Evolutionary conservation across 2,888 invertebrate species (phyloP).

Genomic region (Venusia cambrica): DNA sequence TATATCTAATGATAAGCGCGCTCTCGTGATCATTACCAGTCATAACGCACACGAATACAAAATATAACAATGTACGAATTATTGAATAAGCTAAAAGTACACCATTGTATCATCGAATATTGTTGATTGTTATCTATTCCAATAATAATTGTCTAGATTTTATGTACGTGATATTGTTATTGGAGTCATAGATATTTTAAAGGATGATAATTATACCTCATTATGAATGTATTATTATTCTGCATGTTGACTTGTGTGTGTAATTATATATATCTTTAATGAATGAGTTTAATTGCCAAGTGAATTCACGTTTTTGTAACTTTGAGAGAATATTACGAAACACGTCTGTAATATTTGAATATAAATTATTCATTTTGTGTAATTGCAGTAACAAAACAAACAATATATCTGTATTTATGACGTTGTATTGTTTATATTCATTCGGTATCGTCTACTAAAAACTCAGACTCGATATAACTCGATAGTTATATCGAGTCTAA

Average conservation of each 20-base stretch:
- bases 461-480: too few relatives aligned
- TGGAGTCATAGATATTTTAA: conserved; percentile 73
- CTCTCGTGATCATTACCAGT: conserved; percentile 56
- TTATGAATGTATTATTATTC: conserved; percentile 69
- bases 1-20: conserved; percentile 34
- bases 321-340: too few relatives aligned
- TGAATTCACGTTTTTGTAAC: too few relatives aligned
- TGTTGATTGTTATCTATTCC: conserved; percentile 73
- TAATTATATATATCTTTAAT: conserved; percentile 49
- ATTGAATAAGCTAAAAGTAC: conserved; percentile 57
- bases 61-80: conserved; percentile 59
- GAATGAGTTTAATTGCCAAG: conserved; percentile 19
- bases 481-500: too few relatives aligned
- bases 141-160: conserved; percentile 70
- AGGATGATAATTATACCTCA: conserved; percentile 62
- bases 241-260: conserved; percentile 76
- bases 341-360: too few relatives aligned
- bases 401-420: too few relatives aligned
- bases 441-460: too few relatives aligned
- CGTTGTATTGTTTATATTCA: too few relatives aligned
- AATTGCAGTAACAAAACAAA: too few relatives aligned
- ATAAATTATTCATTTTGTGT: too few relatives aligned
- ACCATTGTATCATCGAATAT: conserved; percentile 73
- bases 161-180: conserved; percentile 79
- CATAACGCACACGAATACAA: conserved; percentile 63